Evolutionary conservation across 2,797 vertebrate species (phyloP), one percentile per base, ranked within the genome.

Genomic region (Petrocephalus schoutedeni): DNA sequence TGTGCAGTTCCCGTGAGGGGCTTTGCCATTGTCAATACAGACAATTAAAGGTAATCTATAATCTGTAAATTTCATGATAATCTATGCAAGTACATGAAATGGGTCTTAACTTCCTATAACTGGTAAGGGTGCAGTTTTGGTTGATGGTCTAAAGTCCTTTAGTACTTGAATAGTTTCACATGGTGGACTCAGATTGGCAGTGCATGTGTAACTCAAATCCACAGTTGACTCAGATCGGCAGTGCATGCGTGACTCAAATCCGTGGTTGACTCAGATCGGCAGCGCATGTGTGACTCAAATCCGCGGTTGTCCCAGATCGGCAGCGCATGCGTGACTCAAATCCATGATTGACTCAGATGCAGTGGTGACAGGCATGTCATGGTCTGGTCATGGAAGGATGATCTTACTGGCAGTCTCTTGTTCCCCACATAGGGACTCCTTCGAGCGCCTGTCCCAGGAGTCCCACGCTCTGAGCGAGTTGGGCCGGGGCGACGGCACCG

Each of bases 371-470:
- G 1, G 49, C 6, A 9, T 7, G 64, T 71, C 32, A 71, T 41
- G 28, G 32, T 71, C 28, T 71, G 4, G 28, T 71, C 67, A 71
- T 6, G 32, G 67, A 36, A 36, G 67, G 32, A 19, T 71, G 19
- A 19, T 36, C 32, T 71, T 71, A 71, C 16, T 14, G 23, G 12
- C 64, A 0, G 64, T 16, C 19, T 19, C 5, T 23, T 56, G 58
- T 28, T 32, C 45, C 89, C 28, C 28, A 7, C 86, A 77, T 92
- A 99, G 98, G 92, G 97, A 98, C 91, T 97, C 97, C 2, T 97
- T 99, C 41, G 97, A 99, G 91, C 96, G 96, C 85, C 93, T 99
- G 67, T 96, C 96, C 74, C 97, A 98, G 90, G 96, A 97, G 91
- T 97, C 97, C 74, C 98, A 98, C 93, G 91, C 94, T 2, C 95